Evolutionary conservation across 1,140 invertebrate species (phyloP), one percentile per base, ranked within the genome.

Genomic region (Artemia franciscana): DNA sequence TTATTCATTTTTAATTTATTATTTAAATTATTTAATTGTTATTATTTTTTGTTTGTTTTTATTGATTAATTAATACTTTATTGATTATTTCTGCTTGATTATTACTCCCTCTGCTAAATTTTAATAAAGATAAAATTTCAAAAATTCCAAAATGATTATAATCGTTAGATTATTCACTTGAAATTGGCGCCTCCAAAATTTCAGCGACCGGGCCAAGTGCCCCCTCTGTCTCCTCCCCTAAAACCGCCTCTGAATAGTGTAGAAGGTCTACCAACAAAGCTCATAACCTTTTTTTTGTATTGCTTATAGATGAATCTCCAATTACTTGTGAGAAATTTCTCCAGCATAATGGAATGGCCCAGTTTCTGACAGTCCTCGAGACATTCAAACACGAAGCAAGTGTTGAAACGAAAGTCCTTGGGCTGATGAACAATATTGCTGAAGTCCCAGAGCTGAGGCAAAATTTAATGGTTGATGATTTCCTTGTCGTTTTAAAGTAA

Each of bases 371-470:
- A 66, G 82, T 85, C 25, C 71, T 88, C 18, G 75, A 79, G 67
- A 77, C 74, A 27, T 85, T 84, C 67, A 74, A 76, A 65, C 76
- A 77, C 58, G 77, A 84, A 69, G 76, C 78, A 63, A 76, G 82
- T 39, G 80, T 88, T 4, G 84, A 87, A 72, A 87, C 85, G 2
- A 88, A 88, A 75, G 84, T 88, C 64, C 73, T 88, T 25, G 85
- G 84, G 18, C 72, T 88, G 2, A 70, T 88, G 65, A 88, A 88
- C 70, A 88, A 88, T 69, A 86, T 88, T 64, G 85, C 86, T 9
- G 86, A 88, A 75, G 85, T 88, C 15, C 70, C 73, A 28, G 61
- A 70, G 12, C 70, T 86, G 21, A 71, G 84, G 58, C 69, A 75
- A 39, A 71, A 74, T 39, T 72, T 87, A 26, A 80, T 86, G 77